These are phyloP conservation scores for Drosophila kikkawai DNA, from an alignment of 1,140 invertebrate species.

Conservation along the genomic window DNA sequence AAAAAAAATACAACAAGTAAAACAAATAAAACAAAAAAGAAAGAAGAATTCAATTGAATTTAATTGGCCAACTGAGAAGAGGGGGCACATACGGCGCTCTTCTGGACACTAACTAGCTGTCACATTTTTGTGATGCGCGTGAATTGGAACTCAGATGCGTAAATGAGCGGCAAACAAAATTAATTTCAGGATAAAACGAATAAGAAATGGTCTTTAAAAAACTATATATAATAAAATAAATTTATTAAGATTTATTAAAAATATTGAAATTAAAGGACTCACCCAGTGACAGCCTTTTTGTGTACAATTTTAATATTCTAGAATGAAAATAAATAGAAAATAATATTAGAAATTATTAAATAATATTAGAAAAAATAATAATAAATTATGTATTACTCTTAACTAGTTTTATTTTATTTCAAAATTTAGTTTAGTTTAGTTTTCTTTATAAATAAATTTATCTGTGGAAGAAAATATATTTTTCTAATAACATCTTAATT, in stretches of 20 bases:
- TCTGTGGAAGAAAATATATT: neutral
- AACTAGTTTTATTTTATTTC: too few relatives aligned
- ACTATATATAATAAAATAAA: neutral
- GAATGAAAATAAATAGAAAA: neutral
- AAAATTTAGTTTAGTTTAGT: neutral
- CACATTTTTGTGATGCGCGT: constrained; percentile 76
- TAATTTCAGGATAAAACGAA: neutral
- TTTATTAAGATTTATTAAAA: too few relatives aligned
- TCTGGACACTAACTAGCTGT: constrained; percentile 73
- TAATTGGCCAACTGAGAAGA: constrained; percentile 64
- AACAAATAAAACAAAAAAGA: constrained; percentile 27
- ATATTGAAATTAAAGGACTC: neutral
- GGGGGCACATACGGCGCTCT: constrained; percentile 11
- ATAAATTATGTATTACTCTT: too few relatives aligned
- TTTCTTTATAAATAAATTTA: too few relatives aligned
- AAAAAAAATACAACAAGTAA: neutral
- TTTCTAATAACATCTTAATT: neutral
- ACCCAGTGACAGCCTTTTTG: neutral
- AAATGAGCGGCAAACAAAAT: constrained; percentile 34
- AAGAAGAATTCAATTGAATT: constrained; percentile 77
- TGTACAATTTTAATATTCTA: neutral
- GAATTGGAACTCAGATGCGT: constrained; percentile 61
- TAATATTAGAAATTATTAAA: neutral
- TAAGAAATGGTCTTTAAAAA: constrained; percentile 7
- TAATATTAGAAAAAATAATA: neutral